Conservation (phyloP, 2,888 invertebrate species). For the Eurois occulta region DNA sequence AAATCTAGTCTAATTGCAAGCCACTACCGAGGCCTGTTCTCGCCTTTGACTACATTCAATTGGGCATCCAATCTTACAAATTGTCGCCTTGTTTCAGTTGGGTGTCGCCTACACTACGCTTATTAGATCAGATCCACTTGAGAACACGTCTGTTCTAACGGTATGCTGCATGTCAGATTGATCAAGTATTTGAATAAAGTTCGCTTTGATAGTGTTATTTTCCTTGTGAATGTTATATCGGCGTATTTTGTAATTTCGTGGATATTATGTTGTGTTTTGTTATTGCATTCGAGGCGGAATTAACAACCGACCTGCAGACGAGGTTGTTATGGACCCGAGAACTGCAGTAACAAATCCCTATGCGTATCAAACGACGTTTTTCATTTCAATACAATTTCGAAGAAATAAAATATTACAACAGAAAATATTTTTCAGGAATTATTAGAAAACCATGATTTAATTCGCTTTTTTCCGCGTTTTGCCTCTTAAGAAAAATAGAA, state of each 20-base stretch:
- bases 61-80: slow-evolving; percentile 34
- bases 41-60: slow-evolving; percentile 44
- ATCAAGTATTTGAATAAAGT: neutral
- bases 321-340: too few species aligned
- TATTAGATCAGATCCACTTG: slow-evolving; percentile 33
- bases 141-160: slow-evolving; percentile 9
- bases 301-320: too few species aligned
- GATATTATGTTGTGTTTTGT: too few species aligned
- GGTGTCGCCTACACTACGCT: slow-evolving; percentile 37
- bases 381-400: too few species aligned
- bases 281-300: too few species aligned
- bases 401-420: too few species aligned
- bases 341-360: too few species aligned
- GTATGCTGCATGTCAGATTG: slow-evolving; percentile 9
- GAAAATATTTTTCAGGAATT: too few species aligned
- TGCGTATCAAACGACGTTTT: too few species aligned
- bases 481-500: too few species aligned
- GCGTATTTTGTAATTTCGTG: neutral
- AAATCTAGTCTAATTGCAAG: slow-evolving; percentile 35
- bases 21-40: slow-evolving; percentile 4
- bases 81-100: slow-evolving; percentile 26
- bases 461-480: too few species aligned
- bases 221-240: neutral
- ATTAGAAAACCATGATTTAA: too few species aligned
- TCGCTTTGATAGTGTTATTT: neutral